A percentile compares a stretch with the other conserved stretches of the same genome.
These are phyloP conservation scores for Pseudois nayaur DNA, from an alignment of 2,113 vertebrate genomes.

Conservation along the genomic window DNA sequence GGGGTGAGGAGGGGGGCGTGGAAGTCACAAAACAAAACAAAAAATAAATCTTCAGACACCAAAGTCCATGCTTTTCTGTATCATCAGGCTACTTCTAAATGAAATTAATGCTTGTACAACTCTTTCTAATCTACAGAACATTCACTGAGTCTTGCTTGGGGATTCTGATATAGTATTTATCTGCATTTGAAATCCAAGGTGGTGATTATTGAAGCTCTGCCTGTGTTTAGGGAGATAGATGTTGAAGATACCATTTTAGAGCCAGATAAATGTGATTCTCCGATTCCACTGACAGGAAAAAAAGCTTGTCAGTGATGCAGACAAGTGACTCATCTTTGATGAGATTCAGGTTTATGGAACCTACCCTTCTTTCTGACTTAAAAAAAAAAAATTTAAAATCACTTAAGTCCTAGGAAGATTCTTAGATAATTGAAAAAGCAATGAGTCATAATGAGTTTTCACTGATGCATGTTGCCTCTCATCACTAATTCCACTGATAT, in stretches of 20 bases:
- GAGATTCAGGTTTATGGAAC: background rate
- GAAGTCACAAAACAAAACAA: background rate
- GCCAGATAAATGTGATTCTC: background rate
- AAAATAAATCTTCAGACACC: background rate
- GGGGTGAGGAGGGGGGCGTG: accelerated
- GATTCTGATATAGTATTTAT: background rate
- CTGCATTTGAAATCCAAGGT: background rate
- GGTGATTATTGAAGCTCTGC: background rate
- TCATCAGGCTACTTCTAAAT: background rate
- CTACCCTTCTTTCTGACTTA: slow-evolving; percentile 22
- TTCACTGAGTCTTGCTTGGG: background rate
- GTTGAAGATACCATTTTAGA: background rate
- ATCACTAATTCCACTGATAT: slow-evolving; percentile 44
- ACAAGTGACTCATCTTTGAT: background rate
- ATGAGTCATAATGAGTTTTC: slow-evolving; percentile 54
- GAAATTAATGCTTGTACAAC: background rate
- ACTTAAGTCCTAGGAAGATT: slow-evolving; percentile 20
- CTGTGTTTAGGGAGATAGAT: background rate
- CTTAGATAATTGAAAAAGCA: slow-evolving; percentile 56
- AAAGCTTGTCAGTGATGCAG: background rate
- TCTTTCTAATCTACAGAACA: background rate
- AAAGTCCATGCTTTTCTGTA: background rate
- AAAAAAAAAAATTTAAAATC: background rate
- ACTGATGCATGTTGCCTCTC: slow-evolving; percentile 31
- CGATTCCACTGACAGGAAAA: background rate